Conservation (phyloP, 2,113 vertebrate species). For the Alligator mississippiensis region DNA sequence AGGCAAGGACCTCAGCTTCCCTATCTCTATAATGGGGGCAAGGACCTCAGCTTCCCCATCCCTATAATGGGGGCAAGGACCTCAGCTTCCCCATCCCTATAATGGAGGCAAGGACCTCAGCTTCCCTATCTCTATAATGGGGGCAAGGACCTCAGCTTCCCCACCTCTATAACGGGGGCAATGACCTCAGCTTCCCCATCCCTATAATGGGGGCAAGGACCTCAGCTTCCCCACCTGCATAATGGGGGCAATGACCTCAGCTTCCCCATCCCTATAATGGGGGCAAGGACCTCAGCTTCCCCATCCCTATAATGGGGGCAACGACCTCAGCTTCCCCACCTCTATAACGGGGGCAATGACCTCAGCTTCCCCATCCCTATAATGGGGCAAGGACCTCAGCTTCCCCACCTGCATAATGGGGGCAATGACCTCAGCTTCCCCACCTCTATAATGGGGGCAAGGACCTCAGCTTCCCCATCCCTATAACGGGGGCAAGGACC, state of each 20-base stretch:
- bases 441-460: background rate
- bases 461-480: slow-evolving; percentile 7
- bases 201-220: too few species aligned
- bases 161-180: background rate
- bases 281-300: background rate
- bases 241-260: background rate
- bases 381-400: background rate
- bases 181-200: too few species aligned
- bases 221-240: background rate
- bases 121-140: background rate
- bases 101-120: background rate
- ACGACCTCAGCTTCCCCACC: background rate
- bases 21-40: background rate
- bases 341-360: background rate
- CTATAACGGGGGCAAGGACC: background rate
- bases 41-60: too few species aligned
- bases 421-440: background rate
- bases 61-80: background rate
- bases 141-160: background rate
- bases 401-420: background rate
- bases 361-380: background rate
- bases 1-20: background rate
- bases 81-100: background rate
- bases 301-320: background rate
- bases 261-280: background rate